Evolutionary conservation across 2,888 invertebrate genomes (phyloP), one percentile per base, ranked within the genome.

Genomic region (Agonopterix subpropinquella): DNA sequence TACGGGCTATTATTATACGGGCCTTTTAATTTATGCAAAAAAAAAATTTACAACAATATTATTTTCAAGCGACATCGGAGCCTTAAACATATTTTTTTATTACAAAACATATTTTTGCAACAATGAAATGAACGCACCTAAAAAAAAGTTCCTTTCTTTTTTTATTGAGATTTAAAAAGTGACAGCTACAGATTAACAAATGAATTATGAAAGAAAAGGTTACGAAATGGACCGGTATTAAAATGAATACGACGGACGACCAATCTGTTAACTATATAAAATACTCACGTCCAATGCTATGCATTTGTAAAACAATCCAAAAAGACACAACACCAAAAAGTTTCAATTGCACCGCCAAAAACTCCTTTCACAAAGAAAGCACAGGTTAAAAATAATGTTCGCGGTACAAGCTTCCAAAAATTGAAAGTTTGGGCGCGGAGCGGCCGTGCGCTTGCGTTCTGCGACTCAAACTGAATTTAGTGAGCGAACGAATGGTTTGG

Each of bases 381-480:
- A 53, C 57, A 61, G 56, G 53, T 59, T 53, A 56, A 52, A 52
- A 52, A 53, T 48, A 13, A 28, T 50, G 37, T 44, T 48, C 44
- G 44, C 39, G 5, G 37, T 44, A 5, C 37, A 15, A 39, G 39
- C 39, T 39, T 42, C 13, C 42, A 13, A 11, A 13, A 42, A 42
- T 79, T 73, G 72, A 79, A 83, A 81, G 69, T 75, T 83, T 82
- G 64, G 79, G 76, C 80, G 82, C 81, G 78, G 67, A 69, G 39
- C 57, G 82, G 77, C 81, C 83, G 84, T 75, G 83, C 87, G 84
- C 83, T 74, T 77, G 80, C 83, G 80, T 74, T 76, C 76, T 75
- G 70, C 80, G 72, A 70, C 77, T 76, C 80, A 65, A 80, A 86
- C 86, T 87, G 83, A 88, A 80, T 84, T 84, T 83, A 79, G 85